These are phyloP conservation scores for Beroe forskalii DNA, from an alignment of 37 sponge, comb jelly and placozoan genomes.

Conservation along the genomic window DNA sequence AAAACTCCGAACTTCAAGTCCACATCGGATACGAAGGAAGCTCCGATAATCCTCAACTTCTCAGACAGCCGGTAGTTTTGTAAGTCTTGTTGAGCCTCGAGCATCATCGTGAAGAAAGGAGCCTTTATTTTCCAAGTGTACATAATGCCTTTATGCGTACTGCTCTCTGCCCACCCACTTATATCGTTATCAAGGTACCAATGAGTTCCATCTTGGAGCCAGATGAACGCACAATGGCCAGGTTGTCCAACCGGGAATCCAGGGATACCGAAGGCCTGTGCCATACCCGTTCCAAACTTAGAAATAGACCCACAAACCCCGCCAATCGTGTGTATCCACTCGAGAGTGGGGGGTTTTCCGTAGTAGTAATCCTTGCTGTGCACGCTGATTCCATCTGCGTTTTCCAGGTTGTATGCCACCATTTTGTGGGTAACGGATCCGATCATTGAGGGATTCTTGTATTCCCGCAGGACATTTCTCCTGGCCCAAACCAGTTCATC, in stretches of 20 bases:
- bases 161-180: background rate
- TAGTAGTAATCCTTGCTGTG: background rate
- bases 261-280: background rate
- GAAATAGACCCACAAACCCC: slow-evolving; percentile 1
- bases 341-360: background rate
- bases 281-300: slow-evolving; percentile 6
- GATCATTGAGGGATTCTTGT: background rate
- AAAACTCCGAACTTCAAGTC: background rate
- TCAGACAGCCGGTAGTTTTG: background rate
- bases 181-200: background rate
- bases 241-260: background rate
- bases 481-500: slow-evolving; percentile 2
- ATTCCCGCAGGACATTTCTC: background rate
- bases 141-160: background rate
- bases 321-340: slow-evolving; percentile 22
- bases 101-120: background rate
- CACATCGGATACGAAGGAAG: background rate
- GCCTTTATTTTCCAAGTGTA: background rate
- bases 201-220: background rate
- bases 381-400: background rate
- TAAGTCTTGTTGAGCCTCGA: background rate
- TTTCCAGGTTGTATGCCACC: background rate
- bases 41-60: background rate
- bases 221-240: slow-evolving; percentile 13
- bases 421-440: background rate